Evolutionary conservation across 2,797 vertebrate species (phyloP), one percentile per base, ranked within the genome.

Genomic region (Sebastes vulpes): DNA sequence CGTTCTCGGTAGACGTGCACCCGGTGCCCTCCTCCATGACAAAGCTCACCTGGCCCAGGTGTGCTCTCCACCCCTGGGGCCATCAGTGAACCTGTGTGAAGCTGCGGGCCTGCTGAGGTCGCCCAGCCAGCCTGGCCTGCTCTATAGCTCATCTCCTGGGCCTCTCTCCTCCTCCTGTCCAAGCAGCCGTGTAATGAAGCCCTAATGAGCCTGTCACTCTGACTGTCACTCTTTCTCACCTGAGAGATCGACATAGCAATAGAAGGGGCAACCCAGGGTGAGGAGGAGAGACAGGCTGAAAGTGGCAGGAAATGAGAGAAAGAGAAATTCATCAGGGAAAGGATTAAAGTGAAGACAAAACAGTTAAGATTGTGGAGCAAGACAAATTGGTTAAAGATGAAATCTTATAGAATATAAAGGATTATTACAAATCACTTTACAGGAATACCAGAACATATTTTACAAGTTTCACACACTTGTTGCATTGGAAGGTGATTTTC

Each of bases 111-210:
- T 81, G 75, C 35, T 3, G 66, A 57, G 75, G 87, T 85, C 69
- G 8, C 10, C 42, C 64, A 66, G 77, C 69, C 61, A 50, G 69
- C 66, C 65, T 29, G 77, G 56, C 70, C 85, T 81, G 81, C 77
- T 82, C 79, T 65, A 77, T 31, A 50, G 50, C 69, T 83, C 84
- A 75, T 84, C 81, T 81, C 31, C 32, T 16, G n/a, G 81, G 67
- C 48, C 77, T 81, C 65, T 77, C 65, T 81, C 79, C 90, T 89
- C 88, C 75, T 78, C 72, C 84, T 86, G 89, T 89, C 82, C 87
- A 89, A 77, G 81, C 86, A 92, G 56, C 81, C 84, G 64, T 94
- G 91, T 93, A 94, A 95, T 92, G 86, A 92, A 82, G 85, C 64
- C 67, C 63, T 92, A 94, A 94, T 93, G 86, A 94, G 74, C 65